Conservation (phyloP, 2,797 vertebrate genomes). For the Fringilla coelebs region DNA sequence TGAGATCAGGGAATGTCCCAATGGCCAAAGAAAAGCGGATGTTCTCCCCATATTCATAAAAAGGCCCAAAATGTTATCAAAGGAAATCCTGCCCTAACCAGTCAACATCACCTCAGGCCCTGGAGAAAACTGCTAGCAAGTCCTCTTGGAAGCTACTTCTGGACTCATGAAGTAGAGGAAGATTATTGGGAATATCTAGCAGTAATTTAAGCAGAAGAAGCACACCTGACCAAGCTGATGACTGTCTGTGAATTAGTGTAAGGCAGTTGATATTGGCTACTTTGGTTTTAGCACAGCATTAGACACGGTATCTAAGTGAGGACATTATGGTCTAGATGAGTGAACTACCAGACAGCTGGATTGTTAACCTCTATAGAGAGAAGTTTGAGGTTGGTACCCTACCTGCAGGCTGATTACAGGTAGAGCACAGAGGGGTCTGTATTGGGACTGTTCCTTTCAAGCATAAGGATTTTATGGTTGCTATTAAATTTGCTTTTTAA, state of each 20-base stretch:
- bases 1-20: not conserved
- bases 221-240: fast-evolving
- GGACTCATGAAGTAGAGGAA: not conserved
- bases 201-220: not conserved
- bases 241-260: not conserved
- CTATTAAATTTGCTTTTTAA: not conserved
- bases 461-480: not conserved
- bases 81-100: not conserved
- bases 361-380: not conserved
- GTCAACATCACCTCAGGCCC: not conserved
- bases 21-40: not conserved
- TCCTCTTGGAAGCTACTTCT: not conserved
- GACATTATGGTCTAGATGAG: not conserved
- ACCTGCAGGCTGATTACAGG: not conserved
- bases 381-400: not conserved
- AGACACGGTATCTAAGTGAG: not conserved
- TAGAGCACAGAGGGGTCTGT: fast-evolving
- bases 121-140: not conserved
- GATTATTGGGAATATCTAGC: not conserved
- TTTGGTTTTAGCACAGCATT: not conserved
- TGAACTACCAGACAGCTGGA: not conserved
- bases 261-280: not conserved
- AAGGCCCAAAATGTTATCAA: not conserved
- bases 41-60: not conserved
- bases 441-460: not conserved